These are phyloP conservation scores for Tapirus indicus DNA, from an alignment of 2,797 vertebrate species.

Conservation along the genomic window DNA sequence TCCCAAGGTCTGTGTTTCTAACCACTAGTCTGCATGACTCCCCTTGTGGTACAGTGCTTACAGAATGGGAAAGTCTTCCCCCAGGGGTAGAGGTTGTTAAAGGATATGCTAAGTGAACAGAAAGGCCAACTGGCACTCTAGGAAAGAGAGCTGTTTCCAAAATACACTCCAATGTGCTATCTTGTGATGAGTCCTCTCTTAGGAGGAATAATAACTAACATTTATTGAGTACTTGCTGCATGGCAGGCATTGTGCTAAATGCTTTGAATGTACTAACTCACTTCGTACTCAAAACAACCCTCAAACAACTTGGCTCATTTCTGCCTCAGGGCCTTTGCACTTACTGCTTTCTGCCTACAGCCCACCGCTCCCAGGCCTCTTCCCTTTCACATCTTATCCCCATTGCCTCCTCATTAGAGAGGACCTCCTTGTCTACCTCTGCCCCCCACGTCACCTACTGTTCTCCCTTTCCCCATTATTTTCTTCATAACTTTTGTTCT, in stretches of 20 bases:
- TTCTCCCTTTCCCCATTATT: background rate
- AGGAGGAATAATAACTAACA: no score
- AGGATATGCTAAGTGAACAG: background rate
- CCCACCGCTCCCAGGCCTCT: background rate
- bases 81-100: background rate
- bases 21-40: fast-evolving
- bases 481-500: background rate
- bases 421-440: background rate
- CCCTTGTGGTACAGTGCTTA: background rate
- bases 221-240: background rate
- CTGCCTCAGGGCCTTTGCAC: background rate
- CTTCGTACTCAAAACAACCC: background rate
- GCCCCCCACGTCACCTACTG: background rate
- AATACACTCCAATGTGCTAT: background rate
- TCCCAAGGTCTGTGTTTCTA: background rate
- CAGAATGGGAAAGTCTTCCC: background rate
- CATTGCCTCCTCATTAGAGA: background rate
- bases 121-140: background rate
- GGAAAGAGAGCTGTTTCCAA: background rate
- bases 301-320: background rate
- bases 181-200: background rate
- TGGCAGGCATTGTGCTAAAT: background rate
- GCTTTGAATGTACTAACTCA: background rate
- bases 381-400: background rate
- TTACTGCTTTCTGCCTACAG: background rate